Evolutionary conservation across 2,797 vertebrate genomes (phyloP).

Genomic region (Sebastes oblongus): DNA sequence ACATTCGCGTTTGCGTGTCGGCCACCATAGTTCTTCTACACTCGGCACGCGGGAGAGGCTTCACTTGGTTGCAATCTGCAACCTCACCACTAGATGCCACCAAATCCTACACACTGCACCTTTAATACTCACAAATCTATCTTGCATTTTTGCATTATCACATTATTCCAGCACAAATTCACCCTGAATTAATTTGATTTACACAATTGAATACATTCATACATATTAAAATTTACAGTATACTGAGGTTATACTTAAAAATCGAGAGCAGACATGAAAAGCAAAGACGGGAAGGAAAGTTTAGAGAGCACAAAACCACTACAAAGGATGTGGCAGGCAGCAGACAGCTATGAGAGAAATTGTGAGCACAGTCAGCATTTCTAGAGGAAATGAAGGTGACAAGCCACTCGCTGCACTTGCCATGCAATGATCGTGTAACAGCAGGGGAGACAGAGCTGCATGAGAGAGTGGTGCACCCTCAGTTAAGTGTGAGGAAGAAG

Average conservation of each 20-base stretch:
- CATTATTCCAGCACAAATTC: not conserved
- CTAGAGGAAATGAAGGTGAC: constrained; percentile 1
- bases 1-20: rapidly evolving
- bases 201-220: not conserved
- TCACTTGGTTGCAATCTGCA: no score
- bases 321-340: not conserved
- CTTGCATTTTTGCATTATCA: not conserved
- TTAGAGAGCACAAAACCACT: not conserved
- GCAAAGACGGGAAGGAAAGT: not conserved
- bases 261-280: not conserved
- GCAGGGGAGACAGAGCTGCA: not conserved
- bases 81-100: no score
- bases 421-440: constrained; percentile 25
- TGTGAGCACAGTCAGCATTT: constrained; percentile 8
- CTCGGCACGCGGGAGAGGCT: no score
- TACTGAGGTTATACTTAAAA: not conserved
- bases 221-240: not conserved
- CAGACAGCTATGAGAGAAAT: not conserved
- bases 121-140: not conserved
- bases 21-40: no score
- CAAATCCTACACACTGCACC: no score
- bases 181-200: not conserved
- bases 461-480: not conserved
- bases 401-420: not conserved
- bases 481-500: not conserved